Base-by-base conservation (phyloP, 2,797 vertebrate species). In the Apogon talboti region DNA sequence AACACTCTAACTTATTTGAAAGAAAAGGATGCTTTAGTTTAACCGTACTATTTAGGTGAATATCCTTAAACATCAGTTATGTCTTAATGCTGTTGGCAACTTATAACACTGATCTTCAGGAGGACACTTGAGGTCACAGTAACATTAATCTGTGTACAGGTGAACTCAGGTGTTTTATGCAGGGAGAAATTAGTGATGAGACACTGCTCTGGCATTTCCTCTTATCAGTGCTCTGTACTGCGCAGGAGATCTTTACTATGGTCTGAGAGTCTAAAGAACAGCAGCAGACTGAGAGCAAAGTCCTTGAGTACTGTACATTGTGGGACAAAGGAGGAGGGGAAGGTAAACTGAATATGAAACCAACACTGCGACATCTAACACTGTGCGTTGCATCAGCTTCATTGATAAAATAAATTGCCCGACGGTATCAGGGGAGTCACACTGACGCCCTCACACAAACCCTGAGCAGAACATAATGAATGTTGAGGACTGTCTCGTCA, bases 221-320 rank as follows among this genome's bases (percentile, higher is more conserved):
- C 71, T 74, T 82, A 83, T 85, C 81, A 74, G 48, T 37, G 19
- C 33, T 63, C 12, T 48, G 47, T 60, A 52, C 44, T 38, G 40
- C 46, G 64, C 53, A 35, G 62, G 40, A 78, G 56, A 62, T 76
- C 55, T 48, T 63, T 41, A 51, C 49, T 50, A 28, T 79, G 62
- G 81, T 12, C 73, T 79, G 71, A 87, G 49, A 77, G 83, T 84
- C 76, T 74, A 82, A 85, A 87, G 78, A 76, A 43, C 78, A 82
- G 19, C 30, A 53, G 13, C 19, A 53, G 57, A 63, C 24, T 28
- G 37, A 54, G 57, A 47, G 15, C 72, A 79, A 76, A 85, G 81
- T 89, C 70, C 68, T 71, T 67, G 19, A 37, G n/a, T 21, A 21
- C 24, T 56, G 44, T 51, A 53, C 37, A 46, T 54, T 30, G 11